phyloP scores from a whole-genome alignment of 2,113 vertebrate species.

The Brachypodius melanocephalos region DNA sequence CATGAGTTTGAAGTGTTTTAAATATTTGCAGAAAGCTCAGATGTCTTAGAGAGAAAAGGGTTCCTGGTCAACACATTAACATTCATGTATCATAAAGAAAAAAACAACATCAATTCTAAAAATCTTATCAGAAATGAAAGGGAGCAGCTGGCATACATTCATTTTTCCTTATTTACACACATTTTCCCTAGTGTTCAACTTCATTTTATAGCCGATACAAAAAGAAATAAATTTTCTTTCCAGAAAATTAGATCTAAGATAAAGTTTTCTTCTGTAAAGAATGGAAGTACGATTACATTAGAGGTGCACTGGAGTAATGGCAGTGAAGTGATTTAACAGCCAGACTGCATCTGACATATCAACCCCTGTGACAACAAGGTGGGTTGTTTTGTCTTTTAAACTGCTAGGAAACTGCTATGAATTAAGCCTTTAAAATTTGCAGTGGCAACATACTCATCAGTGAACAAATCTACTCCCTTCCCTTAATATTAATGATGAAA shows the following conservation, averaged over 20 bases:
- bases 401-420: neutral
- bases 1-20: neutral
- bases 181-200: constrained; percentile 22
- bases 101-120: constrained; percentile 19
- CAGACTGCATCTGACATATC: neutral
- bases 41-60: neutral
- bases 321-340: neutral
- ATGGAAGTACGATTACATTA: constrained; percentile 17
- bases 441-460: neutral
- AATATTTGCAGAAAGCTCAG: neutral
- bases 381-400: neutral
- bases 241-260: constrained; percentile 46
- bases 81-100: constrained; percentile 29
- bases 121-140: constrained; percentile 45
- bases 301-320: neutral
- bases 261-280: constrained; percentile 39
- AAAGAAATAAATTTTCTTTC: constrained; percentile 46
- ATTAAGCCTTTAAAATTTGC: neutral
- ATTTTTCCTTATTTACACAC: constrained; percentile 48
- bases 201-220: constrained; percentile 31
- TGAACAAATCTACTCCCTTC: neutral
- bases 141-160: constrained; percentile 48
- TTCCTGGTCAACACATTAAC: neutral
- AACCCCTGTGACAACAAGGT: neutral
- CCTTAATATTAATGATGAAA: neutral